Conservation (phyloP, 2,797 vertebrate genomes). For the Serranus cabrilla region DNA sequence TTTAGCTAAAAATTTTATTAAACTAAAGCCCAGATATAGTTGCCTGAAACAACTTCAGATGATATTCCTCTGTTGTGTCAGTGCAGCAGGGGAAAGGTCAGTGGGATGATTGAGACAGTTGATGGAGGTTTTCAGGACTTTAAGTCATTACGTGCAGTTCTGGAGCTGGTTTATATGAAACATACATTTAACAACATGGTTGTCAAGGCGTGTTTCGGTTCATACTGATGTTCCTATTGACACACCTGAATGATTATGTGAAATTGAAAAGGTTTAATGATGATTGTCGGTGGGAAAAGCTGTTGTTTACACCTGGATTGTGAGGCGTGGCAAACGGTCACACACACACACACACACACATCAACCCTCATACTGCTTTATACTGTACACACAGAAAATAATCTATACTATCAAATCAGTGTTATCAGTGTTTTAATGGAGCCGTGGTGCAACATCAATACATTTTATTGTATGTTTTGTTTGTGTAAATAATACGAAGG, state of each 20-base stretch:
- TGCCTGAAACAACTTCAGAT: not conserved
- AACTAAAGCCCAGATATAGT: too few relatives aligned
- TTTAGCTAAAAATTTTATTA: too few relatives aligned
- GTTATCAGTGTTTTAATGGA: not conserved
- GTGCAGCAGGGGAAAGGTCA: not conserved
- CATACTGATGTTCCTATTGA: not conserved
- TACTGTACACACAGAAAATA: not conserved
- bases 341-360: not conserved
- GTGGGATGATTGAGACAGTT: not conserved
- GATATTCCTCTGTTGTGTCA: not conserved
- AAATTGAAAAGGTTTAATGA: conserved; percentile 17
- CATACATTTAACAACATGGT: not conserved
- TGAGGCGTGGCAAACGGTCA: not conserved
- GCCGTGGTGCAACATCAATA: not conserved
- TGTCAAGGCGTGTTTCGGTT: conserved; percentile 13
- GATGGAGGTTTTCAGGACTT: not conserved
- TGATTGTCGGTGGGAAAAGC: not conserved
- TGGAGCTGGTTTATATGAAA: not conserved
- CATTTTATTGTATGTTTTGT: not conserved
- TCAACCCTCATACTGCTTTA: not conserved
- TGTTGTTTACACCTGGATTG: conserved; percentile 1
- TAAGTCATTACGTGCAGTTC: not conserved
- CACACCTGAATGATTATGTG: not conserved
- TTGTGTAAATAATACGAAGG: not conserved
- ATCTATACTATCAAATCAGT: not conserved